Percentiles rank a stretch among this genome's conserved stretches.
These are phyloP conservation scores for Papilio elwesi DNA, from an alignment of 2,888 invertebrate genomes.

Conservation along the genomic window DNA sequence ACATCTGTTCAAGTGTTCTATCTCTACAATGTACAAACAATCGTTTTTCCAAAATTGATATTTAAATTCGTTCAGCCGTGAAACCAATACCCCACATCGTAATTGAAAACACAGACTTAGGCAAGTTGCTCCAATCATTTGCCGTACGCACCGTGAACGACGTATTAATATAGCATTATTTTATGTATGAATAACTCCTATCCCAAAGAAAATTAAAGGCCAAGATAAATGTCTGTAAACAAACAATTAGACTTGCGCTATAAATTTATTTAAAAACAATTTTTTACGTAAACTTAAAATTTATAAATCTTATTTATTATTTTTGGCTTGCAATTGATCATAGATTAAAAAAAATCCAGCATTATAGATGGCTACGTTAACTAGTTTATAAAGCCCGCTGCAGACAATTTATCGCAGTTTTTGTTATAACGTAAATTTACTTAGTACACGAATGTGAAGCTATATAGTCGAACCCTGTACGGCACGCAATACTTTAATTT, in stretches of 20 bases:
- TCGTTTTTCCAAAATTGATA: too few relatives aligned
- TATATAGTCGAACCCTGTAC: neutral
- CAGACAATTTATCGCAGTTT: slow-evolving; percentile 1
- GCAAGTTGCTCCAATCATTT: too few relatives aligned
- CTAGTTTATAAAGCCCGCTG: neutral
- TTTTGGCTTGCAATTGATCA: neutral
- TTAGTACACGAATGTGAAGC: neutral
- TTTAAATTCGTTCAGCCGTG: too few relatives aligned
- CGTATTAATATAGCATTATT: neutral
- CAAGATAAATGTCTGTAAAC: neutral
- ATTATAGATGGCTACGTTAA: too few relatives aligned
- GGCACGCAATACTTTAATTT: slow-evolving; percentile 24
- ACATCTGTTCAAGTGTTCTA: too few relatives aligned
- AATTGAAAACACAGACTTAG: too few relatives aligned
- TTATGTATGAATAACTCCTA: slow-evolving; percentile 1
- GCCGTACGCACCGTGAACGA: neutral
- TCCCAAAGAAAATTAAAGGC: neutral
- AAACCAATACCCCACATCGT: too few relatives aligned
- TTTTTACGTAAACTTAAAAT: neutral
- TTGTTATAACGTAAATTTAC: slow-evolving; percentile 1
- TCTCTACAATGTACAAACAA: too few relatives aligned
- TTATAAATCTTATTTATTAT: too few relatives aligned
- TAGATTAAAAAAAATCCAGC: neutral
- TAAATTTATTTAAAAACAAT: neutral
- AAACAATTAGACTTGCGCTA: neutral